phyloP scores from a whole-genome alignment of 2,888 invertebrate species.

The Rhagonycha fulva region DNA sequence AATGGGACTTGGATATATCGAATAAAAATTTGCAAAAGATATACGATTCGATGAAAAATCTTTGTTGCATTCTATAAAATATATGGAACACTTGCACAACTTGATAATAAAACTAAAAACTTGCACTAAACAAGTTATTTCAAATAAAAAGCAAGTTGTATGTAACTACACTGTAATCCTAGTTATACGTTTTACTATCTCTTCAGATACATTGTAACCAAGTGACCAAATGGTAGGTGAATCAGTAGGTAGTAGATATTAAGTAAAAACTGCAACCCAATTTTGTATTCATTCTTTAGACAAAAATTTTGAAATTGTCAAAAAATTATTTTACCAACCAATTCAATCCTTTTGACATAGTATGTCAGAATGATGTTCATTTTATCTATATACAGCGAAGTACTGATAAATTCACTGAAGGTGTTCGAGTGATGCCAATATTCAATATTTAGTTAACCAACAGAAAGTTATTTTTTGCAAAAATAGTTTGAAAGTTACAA shows the following conservation, averaged over 20 bases:
- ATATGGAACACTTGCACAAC: conserved; percentile 12
- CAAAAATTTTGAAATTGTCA: not conserved
- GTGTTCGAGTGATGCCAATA: not conserved
- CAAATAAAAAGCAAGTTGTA: conserved; percentile 24
- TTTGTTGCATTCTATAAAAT: not conserved
- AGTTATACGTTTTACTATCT: conserved; percentile 4
- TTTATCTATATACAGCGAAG: not conserved
- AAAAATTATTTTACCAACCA: not conserved
- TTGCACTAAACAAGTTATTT: conserved; percentile 26
- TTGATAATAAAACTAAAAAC: conserved; percentile 19
- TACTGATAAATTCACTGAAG: not conserved
- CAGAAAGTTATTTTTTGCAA: not conserved
- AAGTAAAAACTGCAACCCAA: not conserved
- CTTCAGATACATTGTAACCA: not conserved
- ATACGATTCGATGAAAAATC: not conserved
- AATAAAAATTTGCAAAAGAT: not conserved
- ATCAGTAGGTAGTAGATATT: not conserved
- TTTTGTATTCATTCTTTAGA: not conserved
- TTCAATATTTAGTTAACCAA: not conserved
- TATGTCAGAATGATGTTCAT: not conserved
- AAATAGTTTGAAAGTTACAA: not conserved
- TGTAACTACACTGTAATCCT: conserved; percentile 10
- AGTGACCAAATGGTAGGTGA: not conserved
- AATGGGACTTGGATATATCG: not conserved
- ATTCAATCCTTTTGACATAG: not conserved